Evolutionary conservation across 2,113 vertebrate genomes (phyloP).

Genomic region (Tychaedon coryphoeus): DNA sequence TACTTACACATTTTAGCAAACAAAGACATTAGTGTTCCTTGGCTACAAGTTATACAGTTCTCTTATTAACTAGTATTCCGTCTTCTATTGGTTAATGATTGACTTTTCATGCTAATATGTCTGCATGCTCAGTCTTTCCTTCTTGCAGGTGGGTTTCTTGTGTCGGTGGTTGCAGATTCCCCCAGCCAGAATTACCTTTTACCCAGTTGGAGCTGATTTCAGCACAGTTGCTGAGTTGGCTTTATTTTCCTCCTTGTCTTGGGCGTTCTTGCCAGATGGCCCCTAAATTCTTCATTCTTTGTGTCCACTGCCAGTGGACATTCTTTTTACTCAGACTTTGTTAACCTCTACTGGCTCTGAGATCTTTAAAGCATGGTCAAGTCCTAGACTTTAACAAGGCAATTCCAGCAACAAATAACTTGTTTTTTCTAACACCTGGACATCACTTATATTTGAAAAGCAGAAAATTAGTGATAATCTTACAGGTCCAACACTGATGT

Average conservation of each 20-base stretch:
- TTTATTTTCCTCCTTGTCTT: not conserved
- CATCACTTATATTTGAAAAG: not conserved
- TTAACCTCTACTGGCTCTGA: not conserved
- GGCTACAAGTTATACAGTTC: not conserved
- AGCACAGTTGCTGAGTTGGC: not conserved
- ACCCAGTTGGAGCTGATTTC: not conserved
- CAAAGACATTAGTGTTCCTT: no score
- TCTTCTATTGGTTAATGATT: not conserved
- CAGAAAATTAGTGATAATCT: not conserved
- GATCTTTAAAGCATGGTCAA: not conserved
- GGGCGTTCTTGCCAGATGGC: not conserved
- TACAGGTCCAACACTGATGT: accelerated
- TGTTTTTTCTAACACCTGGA: not conserved
- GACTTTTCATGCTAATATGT: not conserved
- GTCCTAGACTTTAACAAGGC: not conserved
- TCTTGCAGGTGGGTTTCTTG: not conserved
- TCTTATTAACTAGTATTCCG: not conserved
- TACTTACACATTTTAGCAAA: not conserved
- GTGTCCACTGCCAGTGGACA: not conserved
- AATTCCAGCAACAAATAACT: not conserved
- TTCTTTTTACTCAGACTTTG: not conserved
- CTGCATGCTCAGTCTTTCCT: not conserved
- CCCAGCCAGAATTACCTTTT: not conserved
- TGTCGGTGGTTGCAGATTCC: not conserved
- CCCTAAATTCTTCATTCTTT: not conserved